Percentiles rank a stretch among this genome's conserved stretches.
These are phyloP conservation scores for Stegastes partitus DNA, from an alignment of 2,113 vertebrate species.

Conservation along the genomic window DNA sequence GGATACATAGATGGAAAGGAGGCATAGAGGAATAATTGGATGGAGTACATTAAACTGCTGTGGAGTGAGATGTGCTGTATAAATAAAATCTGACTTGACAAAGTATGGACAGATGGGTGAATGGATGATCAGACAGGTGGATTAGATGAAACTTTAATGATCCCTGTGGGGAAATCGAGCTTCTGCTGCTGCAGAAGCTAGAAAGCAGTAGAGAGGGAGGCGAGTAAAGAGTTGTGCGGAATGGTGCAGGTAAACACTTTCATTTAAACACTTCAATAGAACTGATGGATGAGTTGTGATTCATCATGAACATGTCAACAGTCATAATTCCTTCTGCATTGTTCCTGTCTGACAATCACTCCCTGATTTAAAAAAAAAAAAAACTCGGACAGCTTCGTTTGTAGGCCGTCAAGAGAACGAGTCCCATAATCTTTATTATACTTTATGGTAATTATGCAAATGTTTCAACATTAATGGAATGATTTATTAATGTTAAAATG, in stretches of 20 bases:
- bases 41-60: conserved; percentile 18
- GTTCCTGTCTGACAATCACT: too few species aligned
- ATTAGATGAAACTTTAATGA: conserved; percentile 68
- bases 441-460: conserved; percentile 32
- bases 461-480: conserved; percentile 9
- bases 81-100: conserved; percentile 39
- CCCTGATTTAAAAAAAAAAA: not conserved
- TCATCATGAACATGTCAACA: too few species aligned
- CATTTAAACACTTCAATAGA: too few species aligned
- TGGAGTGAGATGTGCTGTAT: conserved; percentile 27
- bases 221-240: conserved; percentile 1
- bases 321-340: not conserved
- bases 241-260: not conserved
- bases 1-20: not conserved
- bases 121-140: conserved; percentile 59
- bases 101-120: conserved; percentile 50
- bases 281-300: not conserved
- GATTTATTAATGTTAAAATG: conserved; percentile 49
- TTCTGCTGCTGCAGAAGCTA: conserved; percentile 32
- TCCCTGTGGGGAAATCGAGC: conserved; percentile 47
- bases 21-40: not conserved
- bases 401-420: not conserved
- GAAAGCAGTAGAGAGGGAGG: conserved; percentile 5
- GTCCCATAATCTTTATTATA: not conserved
- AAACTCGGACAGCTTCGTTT: not conserved